These are phyloP conservation scores for Hippotragus niger DNA, from an alignment of 2,113 vertebrate genomes.

Conservation along the genomic window DNA sequence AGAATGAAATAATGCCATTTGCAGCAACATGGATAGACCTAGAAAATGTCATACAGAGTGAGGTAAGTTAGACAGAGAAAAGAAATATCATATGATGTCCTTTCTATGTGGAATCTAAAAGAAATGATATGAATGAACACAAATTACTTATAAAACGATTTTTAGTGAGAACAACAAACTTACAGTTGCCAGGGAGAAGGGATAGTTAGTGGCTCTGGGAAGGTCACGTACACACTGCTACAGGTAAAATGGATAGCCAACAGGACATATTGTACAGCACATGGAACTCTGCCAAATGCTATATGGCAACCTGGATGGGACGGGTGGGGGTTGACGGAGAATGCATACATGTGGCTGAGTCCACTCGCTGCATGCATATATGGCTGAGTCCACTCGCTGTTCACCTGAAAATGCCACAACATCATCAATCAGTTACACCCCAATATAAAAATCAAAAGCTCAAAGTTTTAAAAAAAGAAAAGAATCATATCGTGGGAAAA, in stretches of 20 bases:
- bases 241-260: neutral
- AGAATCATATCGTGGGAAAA: neutral
- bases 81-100: neutral
- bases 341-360: neutral
- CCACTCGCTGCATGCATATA: neutral
- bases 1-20: neutral
- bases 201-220: neutral
- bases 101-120: neutral
- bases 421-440: neutral
- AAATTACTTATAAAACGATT: neutral
- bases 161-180: neutral
- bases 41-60: neutral
- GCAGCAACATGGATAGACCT: neutral
- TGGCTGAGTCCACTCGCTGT: neutral
- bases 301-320: neutral
- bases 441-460: neutral
- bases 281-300: neutral
- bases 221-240: neutral
- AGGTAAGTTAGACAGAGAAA: neutral
- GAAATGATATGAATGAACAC: neutral
- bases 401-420: neutral
- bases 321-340: neutral
- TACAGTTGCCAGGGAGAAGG: neutral
- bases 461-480: neutral
- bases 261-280: neutral